These are phyloP conservation scores for Thalpophila matura DNA, from an alignment of 2,888 invertebrate genomes.

Conservation along the genomic window DNA sequence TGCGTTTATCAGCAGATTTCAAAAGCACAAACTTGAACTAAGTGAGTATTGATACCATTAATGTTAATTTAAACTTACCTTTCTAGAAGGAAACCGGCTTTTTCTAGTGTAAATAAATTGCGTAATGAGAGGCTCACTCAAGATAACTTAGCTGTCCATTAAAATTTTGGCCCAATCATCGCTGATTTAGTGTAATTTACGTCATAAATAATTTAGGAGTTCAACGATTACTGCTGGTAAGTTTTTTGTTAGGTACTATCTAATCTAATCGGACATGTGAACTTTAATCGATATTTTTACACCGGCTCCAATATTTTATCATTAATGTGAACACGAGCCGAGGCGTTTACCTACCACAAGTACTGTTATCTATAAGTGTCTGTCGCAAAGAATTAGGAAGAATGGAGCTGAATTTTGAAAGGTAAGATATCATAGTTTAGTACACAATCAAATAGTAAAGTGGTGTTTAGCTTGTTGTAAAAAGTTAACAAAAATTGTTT, in stretches of 20 bases:
- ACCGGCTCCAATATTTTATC: slow-evolving; percentile 29
- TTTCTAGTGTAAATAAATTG: slow-evolving; percentile 63
- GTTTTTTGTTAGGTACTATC: slow-evolving; percentile 35
- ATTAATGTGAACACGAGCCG: slow-evolving; percentile 21
- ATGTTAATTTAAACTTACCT: slow-evolving; percentile 17
- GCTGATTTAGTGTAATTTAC: slow-evolving; percentile 41
- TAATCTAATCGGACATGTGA: slow-evolving; percentile 51
- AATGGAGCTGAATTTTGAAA: slow-evolving; percentile 31
- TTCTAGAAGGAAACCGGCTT: slow-evolving; percentile 55
- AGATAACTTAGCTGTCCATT: slow-evolving; percentile 45
- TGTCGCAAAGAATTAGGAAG: slow-evolving; percentile 16
- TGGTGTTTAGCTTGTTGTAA: not conserved
- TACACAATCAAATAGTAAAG: not conserved
- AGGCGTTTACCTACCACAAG: not conserved
- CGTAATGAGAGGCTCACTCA: slow-evolving; percentile 50
- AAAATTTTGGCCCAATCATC: slow-evolving; percentile 53
- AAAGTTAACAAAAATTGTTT: slow-evolving; percentile 1
- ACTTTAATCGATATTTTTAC: slow-evolving; percentile 44
- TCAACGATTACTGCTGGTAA: slow-evolving; percentile 45
- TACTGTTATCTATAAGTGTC: slow-evolving; percentile 32
- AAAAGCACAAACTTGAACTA: slow-evolving; percentile 7
- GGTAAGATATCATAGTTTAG: slow-evolving; percentile 17
- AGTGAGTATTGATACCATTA: slow-evolving; percentile 55
- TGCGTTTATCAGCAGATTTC: slow-evolving; percentile 43
- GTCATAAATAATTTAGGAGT: slow-evolving; percentile 55